Evolutionary conservation across 64 coral and sea anemone species (phyloP).

Genomic region (Stylophora pistillata): DNA sequence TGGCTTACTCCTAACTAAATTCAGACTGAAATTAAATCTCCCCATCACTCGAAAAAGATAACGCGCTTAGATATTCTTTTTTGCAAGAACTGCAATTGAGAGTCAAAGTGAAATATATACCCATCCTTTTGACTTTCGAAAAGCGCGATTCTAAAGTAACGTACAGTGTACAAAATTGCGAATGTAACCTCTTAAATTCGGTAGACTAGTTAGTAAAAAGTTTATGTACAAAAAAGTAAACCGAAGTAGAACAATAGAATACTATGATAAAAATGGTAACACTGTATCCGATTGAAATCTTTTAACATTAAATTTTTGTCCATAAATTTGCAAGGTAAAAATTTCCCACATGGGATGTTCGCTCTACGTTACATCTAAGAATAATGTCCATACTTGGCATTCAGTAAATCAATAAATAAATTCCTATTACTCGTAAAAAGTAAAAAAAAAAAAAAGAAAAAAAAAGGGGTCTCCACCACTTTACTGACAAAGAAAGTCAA

Average conservation of each 20-base stretch:
- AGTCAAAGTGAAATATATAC: no score
- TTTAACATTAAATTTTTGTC: not conserved
- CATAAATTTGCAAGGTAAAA: conserved; percentile 29
- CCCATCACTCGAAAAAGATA: no score
- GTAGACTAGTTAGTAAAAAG: no score
- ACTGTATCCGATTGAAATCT: not conserved
- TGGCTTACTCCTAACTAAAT: no score
- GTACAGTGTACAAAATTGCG: no score
- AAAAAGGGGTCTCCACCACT: not conserved
- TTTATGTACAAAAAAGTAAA: conserved; percentile 16
- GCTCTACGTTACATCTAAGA: not conserved
- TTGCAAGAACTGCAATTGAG: no score
- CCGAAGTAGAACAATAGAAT: not conserved
- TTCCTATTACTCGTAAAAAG: not conserved
- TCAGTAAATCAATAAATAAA: not conserved
- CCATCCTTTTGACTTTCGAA: no score
- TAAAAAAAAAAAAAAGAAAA: not conserved
- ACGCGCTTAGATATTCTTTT: no score
- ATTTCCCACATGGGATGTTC: conserved; percentile 1
- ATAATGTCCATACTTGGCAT: not conserved
- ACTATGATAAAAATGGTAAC: not conserved
- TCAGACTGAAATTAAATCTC: no score
- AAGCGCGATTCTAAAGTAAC: no score
- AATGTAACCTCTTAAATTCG: no score
- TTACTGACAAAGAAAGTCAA: conserved; percentile 31